A percentile compares a stretch with the other conserved stretches of the same genome.
These are phyloP conservation scores for Anthonomus grandis DNA, from an alignment of 1,140 invertebrate species.

Conservation along the genomic window DNA sequence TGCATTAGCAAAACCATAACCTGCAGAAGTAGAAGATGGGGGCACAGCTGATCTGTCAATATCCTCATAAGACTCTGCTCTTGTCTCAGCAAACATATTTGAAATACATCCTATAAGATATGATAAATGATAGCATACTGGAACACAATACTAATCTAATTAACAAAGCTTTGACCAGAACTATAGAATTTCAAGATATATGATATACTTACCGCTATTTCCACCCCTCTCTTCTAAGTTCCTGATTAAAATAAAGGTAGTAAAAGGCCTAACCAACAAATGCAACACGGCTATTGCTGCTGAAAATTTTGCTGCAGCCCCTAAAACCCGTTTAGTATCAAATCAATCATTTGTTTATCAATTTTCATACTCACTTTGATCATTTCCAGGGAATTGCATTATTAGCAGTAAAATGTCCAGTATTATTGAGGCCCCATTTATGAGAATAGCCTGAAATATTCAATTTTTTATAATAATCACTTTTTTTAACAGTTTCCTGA, in stretches of 20 bases:
- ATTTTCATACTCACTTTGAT: constrained; percentile 14
- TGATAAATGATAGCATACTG: neutral
- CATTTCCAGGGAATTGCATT: constrained; percentile 22
- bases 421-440: constrained; percentile 22
- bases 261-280: constrained; percentile 21
- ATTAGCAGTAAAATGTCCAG: constrained; percentile 25
- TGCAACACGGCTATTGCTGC: constrained; percentile 28
- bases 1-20: constrained; percentile 25
- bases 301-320: constrained; percentile 22
- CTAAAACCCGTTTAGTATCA: constrained; percentile 10
- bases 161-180: too few relatives aligned
- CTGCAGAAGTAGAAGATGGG: constrained; percentile 13
- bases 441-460: constrained; percentile 22
- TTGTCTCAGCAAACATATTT: constrained; percentile 21
- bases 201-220: constrained; percentile 12
- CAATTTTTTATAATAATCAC: neutral
- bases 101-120: constrained; percentile 12
- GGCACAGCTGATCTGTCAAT: constrained; percentile 13
- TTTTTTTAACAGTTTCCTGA: neutral
- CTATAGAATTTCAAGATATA: neutral
- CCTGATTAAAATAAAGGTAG: constrained; percentile 17
- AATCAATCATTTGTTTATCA: neutral
- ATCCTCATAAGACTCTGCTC: constrained; percentile 27
- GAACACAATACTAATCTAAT: too few relatives aligned
- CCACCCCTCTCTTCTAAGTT: constrained; percentile 28